phyloP scores from a whole-genome alignment of 2,797 vertebrate genomes.

The Zalophus californianus region DNA sequence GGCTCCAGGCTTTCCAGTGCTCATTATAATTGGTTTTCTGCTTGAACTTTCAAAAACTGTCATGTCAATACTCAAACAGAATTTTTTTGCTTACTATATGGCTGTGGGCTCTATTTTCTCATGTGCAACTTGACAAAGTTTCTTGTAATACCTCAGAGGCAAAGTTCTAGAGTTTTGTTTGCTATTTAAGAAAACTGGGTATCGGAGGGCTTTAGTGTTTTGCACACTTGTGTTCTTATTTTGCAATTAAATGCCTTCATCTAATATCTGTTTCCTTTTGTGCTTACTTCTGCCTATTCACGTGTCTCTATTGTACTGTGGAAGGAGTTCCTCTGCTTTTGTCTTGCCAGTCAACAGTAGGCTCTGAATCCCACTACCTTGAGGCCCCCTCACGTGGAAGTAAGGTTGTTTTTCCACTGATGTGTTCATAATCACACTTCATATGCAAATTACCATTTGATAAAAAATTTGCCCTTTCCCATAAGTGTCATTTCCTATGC shows the following conservation, averaged over 20 bases:
- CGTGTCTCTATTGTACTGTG: constrained; percentile 40
- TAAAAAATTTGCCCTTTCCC: neutral
- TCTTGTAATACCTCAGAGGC: constrained; percentile 92
- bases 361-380: neutral
- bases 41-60: constrained; percentile 96
- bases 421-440: constrained; percentile 21
- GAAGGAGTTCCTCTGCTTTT: neutral
- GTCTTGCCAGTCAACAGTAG: neutral
- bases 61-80: constrained; percentile 95
- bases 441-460: constrained; percentile 23
- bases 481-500: constrained; percentile 44
- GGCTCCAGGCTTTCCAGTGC: constrained; percentile 92
- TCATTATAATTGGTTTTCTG: constrained; percentile 95
- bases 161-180: constrained; percentile 89
- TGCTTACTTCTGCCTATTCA: neutral
- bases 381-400: neutral
- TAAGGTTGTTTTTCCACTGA: neutral
- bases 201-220: constrained; percentile 83
- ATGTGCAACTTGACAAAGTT: constrained; percentile 92
- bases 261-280: constrained; percentile 49
- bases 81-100: constrained; percentile 93
- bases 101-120: constrained; percentile 92
- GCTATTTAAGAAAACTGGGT: constrained; percentile 86
- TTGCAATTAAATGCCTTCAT: constrained; percentile 62
- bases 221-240: constrained; percentile 31